Conservation (phyloP, 1,140 invertebrate species). For the Drosophila nannoptera region DNA sequence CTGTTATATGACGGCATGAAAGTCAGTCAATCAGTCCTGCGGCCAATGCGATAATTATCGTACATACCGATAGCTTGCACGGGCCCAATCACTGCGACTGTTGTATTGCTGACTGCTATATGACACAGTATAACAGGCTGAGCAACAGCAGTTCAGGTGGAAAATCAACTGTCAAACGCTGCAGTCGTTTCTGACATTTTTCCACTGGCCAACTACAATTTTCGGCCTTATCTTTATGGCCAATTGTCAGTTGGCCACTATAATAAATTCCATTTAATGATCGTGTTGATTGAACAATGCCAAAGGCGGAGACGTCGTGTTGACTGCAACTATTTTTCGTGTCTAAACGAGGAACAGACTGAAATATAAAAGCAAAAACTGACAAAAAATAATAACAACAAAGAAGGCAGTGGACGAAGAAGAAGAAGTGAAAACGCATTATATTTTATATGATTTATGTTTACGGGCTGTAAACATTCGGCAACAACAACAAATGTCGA, state of each 20-base stretch:
- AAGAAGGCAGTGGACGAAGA: neutral
- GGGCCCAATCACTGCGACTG: neutral
- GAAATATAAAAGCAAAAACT: neutral
- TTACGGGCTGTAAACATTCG: conserved; percentile 44
- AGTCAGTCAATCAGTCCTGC: too few relatives aligned
- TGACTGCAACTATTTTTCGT: conserved; percentile 19
- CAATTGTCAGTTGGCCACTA: conserved; percentile 12
- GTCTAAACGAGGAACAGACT: neutral
- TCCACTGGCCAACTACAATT: neutral
- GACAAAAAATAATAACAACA: conserved; percentile 4
- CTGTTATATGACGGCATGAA: too few relatives aligned
- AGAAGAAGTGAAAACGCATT: conserved; percentile 5
- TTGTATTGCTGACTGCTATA: neutral
- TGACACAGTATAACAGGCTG: neutral
- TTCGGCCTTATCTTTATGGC: conserved; percentile 39
- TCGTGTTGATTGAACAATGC: conserved; percentile 8
- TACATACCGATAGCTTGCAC: neutral
- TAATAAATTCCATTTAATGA: conserved; percentile 23
- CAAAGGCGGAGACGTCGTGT: conserved; percentile 15
- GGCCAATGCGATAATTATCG: neutral
- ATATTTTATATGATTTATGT: conserved; percentile 52
- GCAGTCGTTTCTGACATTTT: conserved; percentile 15
- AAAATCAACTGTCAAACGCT: conserved; percentile 1
- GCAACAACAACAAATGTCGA: conserved; percentile 1
- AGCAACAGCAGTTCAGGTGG: neutral